These are phyloP conservation scores for Cardiocondyla obscurior DNA, from an alignment of 1,140 invertebrate species.

Conservation along the genomic window DNA sequence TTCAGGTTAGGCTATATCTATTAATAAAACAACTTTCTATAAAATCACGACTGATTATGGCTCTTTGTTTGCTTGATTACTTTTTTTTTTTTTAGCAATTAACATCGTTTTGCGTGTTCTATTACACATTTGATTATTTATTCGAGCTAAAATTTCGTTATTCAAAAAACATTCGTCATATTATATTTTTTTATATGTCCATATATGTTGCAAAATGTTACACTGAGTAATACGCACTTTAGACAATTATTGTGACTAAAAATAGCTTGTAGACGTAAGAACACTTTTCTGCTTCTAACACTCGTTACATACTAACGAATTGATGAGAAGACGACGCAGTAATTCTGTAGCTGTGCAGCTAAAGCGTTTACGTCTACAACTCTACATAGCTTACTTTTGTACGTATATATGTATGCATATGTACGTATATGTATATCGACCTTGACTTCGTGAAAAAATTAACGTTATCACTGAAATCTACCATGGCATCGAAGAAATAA, in stretches of 20 bases:
- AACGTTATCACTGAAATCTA: too few species aligned
- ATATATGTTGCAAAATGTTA: neutral
- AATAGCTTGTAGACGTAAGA: neutral
- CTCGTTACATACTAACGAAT: neutral
- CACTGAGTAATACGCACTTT: neutral
- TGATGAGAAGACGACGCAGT: too few species aligned
- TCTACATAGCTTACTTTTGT: neutral
- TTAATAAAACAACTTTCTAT: neutral
- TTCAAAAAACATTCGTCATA: neutral
- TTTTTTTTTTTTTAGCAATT: neutral
- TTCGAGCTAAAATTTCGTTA: neutral
- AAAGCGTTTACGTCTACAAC: too few species aligned
- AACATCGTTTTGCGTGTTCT: neutral
- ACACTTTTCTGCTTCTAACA: neutral
- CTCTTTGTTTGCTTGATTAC: neutral
- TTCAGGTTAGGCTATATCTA: neutral
- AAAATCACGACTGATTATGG: neutral
- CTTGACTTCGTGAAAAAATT: neutral
- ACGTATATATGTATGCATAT: neutral
- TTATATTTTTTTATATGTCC: neutral
- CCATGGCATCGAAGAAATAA: too few species aligned
- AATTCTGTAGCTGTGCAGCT: too few species aligned
- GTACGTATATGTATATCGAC: neutral
- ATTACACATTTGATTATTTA: neutral
- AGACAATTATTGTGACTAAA: neutral